phyloP scores from a whole-genome alignment of 1,140 invertebrate genomes.

The Trissolcus basalis region DNA sequence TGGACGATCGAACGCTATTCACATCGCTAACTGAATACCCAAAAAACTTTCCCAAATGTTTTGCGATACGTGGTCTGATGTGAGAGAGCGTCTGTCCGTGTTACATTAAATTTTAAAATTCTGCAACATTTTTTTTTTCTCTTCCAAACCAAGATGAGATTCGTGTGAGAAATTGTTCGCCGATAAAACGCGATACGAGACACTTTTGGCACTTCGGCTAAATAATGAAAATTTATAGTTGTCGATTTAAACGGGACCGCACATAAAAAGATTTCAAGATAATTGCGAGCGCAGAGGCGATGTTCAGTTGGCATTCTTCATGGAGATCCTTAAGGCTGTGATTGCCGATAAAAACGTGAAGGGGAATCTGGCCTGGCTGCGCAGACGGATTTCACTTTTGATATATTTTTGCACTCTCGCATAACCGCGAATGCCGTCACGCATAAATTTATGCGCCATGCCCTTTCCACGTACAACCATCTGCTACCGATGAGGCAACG shows the following conservation, averaged over 20 bases:
- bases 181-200: conserved; percentile 7
- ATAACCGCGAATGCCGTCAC: conserved; percentile 56
- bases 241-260: conserved; percentile 31
- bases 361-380: conserved; percentile 39
- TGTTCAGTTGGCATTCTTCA: conserved; percentile 41
- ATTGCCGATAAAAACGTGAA: conserved; percentile 60
- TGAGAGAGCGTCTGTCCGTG: no score
- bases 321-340: conserved; percentile 55
- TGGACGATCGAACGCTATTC: no score
- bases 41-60: no score
- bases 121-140: no score
- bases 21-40: no score
- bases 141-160: no score
- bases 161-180: background rate
- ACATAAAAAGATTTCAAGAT: conserved; percentile 47
- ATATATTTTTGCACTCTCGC: conserved; percentile 60
- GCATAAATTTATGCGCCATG: conserved; percentile 54
- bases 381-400: conserved; percentile 61
- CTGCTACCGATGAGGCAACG: conserved; percentile 59
- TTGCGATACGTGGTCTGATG: no score
- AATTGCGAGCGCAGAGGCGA: conserved; percentile 38
- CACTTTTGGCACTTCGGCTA: conserved; percentile 14
- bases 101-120: background rate
- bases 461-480: conserved; percentile 46
- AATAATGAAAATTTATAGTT: conserved; percentile 36